A percentile compares a stretch with the other conserved stretches of the same genome.
Conservation (phyloP, 2,888 invertebrate genomes). For the Plebejus melissa region DNA sequence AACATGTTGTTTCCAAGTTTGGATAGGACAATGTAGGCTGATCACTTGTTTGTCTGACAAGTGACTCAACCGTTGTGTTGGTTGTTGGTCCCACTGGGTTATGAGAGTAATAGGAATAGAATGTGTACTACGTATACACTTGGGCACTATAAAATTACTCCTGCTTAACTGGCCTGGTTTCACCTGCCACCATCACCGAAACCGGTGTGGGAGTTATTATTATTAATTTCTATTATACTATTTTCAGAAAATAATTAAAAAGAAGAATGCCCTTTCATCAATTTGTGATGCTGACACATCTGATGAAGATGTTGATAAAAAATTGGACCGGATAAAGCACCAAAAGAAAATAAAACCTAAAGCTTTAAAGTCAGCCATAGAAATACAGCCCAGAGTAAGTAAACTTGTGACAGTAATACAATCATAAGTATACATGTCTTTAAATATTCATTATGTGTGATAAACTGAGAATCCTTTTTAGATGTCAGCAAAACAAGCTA, state of each 20-base stretch:
- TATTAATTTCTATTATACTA: not conserved
- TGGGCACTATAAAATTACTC: too few relatives aligned
- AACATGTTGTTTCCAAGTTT: too few relatives aligned
- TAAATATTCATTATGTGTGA: not conserved
- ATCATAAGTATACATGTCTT: too few relatives aligned
- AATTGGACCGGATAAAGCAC: constrained; percentile 31
- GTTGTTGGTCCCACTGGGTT: too few relatives aligned
- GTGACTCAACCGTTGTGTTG: too few relatives aligned
- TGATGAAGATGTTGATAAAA: constrained; percentile 55
- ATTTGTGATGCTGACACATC: constrained; percentile 80
- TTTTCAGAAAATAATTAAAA: constrained; percentile 28
- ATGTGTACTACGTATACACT: too few relatives aligned
- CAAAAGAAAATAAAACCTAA: constrained; percentile 44
- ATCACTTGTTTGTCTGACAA: too few relatives aligned
- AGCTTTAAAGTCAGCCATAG: constrained; percentile 44
- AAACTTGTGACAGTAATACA: not conserved
- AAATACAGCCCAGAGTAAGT: constrained; percentile 54
- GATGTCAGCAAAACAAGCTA: constrained; percentile 83
- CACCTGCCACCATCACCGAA: too few relatives aligned
- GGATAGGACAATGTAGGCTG: too few relatives aligned
- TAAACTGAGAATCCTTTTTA: constrained; percentile 40
- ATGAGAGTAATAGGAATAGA: too few relatives aligned
- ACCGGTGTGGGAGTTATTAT: too few relatives aligned
- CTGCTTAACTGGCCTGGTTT: too few relatives aligned
- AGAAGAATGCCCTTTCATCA: constrained; percentile 38